Percentiles rank a stretch among this genome's conserved stretches.
Evolutionary conservation across 2,888 invertebrate genomes (phyloP).

Genomic region (Bimastos eiseni): DNA sequence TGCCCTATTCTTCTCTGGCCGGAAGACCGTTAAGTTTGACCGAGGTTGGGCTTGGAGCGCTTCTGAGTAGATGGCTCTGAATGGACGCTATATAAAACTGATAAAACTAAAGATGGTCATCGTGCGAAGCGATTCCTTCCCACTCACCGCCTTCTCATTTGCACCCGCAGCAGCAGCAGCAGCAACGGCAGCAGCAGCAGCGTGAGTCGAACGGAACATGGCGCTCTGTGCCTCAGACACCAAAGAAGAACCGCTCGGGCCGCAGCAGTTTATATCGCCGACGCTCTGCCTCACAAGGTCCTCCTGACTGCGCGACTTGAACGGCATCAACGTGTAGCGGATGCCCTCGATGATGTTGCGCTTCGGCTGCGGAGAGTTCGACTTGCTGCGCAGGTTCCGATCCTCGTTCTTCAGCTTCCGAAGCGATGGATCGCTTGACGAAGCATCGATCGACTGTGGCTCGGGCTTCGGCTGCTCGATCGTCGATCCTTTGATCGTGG

Average conservation of each 20-base stretch:
- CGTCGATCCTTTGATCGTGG: background rate
- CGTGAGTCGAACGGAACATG: background rate
- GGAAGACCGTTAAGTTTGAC: too few species aligned
- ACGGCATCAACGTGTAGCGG: constrained; percentile 67
- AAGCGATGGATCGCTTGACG: constrained; percentile 22
- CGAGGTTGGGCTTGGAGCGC: too few species aligned
- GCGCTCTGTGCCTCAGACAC: background rate
- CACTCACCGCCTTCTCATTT: background rate
- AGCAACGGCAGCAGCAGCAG: background rate
- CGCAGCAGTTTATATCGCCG: constrained; percentile 34
- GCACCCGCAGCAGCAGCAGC: background rate
- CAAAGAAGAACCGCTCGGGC: background rate
- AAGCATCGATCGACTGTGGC: background rate
- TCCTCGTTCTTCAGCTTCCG: constrained; percentile 4
- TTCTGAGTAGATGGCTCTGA: too few species aligned
- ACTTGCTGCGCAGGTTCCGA: constrained; percentile 8
- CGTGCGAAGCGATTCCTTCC: background rate
- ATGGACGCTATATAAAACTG: too few species aligned
- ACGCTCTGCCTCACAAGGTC: constrained; percentile 41
- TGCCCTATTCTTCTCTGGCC: too few species aligned
- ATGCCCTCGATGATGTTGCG: constrained; percentile 70
- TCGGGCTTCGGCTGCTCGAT: background rate
- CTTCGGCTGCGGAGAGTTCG: constrained; percentile 63
- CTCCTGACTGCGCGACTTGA: constrained; percentile 62
- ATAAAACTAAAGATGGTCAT: too few species aligned